Percentiles rank a stretch among this genome's conserved stretches.
Evolutionary conservation across 2,888 invertebrate genomes (phyloP).

Genomic region (Xylota sylvarum): DNA sequence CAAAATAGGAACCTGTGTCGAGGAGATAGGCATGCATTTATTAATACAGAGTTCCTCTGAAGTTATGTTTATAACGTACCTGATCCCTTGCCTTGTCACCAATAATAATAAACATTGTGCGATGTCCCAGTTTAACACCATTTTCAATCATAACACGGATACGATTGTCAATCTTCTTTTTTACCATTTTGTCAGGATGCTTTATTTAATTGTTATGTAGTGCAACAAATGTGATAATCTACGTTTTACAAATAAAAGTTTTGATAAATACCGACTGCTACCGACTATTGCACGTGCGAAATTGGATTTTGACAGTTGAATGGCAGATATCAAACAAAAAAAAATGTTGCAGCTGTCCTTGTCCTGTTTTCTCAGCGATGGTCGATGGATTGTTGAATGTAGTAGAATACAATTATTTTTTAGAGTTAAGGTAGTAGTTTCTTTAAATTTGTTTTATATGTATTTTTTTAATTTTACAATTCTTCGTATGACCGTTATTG

Average conservation of each 20-base stretch:
- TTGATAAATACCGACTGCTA: conserved; percentile 1
- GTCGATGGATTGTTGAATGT: background rate
- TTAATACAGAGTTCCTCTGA: too few species aligned
- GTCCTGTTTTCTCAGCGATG: background rate
- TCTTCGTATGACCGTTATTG: background rate
- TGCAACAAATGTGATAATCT: background rate
- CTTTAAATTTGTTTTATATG: too few species aligned
- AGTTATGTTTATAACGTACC: conserved; percentile 85
- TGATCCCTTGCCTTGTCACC: conserved; percentile 98
- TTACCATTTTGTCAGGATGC: conserved; percentile 88
- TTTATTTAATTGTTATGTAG: conserved; percentile 10
- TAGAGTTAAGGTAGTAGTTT: background rate
- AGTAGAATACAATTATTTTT: background rate
- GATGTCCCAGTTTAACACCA: conserved; percentile 95
- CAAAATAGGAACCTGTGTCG: conserved; percentile 93
- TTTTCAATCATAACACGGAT: conserved; percentile 98
- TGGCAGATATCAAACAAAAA: conserved; percentile 1
- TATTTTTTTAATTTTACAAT: background rate
- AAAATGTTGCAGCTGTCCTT: background rate
- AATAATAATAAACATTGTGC: conserved; percentile 97
- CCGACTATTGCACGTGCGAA: conserved; percentile 40
- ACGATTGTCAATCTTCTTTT: conserved; percentile 98
- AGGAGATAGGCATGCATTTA: background rate
- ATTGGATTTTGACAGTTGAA: conserved; percentile 10
- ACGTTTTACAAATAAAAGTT: conserved; percentile 9